These are phyloP conservation scores for Pseudochirops corinnae DNA, from an alignment of 2,797 vertebrate species.

Conservation along the genomic window DNA sequence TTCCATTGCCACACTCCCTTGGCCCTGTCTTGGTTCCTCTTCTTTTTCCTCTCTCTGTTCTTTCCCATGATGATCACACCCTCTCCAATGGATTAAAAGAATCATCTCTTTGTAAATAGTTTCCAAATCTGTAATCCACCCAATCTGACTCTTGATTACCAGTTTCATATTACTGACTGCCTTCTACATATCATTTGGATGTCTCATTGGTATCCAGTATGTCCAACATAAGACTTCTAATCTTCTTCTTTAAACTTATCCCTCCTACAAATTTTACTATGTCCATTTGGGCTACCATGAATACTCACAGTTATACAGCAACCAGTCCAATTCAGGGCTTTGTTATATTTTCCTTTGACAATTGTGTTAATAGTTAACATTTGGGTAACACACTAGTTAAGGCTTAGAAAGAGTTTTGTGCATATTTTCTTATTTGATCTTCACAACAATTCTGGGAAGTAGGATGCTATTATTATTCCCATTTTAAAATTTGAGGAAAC, in stretches of 20 bases:
- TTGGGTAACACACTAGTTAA: too few species aligned
- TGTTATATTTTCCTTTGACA: too few species aligned
- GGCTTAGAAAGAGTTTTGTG: too few species aligned
- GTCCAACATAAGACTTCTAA: too few species aligned
- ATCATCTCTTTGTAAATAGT: not conserved
- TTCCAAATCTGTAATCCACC: not conserved
- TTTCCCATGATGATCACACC: accelerated
- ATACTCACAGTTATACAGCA: not conserved
- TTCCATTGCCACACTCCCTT: accelerated
- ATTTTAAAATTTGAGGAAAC: not conserved
- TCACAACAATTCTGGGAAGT: too few species aligned
- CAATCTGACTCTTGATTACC: not conserved
- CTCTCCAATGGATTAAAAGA: not conserved
- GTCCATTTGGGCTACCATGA: not conserved
- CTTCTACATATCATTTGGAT: too few species aligned
- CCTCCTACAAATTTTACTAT: not conserved
- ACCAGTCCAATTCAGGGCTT: too few species aligned
- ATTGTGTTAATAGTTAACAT: too few species aligned
- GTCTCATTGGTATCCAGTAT: too few species aligned
- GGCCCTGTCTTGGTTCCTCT: accelerated
- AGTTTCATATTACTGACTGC: not conserved
- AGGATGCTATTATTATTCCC: not conserved
- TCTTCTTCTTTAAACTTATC: not conserved
- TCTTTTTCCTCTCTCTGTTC: accelerated
- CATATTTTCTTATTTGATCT: too few species aligned